Percentiles rank a stretch among this genome's conserved stretches.
These are phyloP conservation scores for Merops nubicus DNA, from an alignment of 2,113 vertebrate species.

Conservation along the genomic window DNA sequence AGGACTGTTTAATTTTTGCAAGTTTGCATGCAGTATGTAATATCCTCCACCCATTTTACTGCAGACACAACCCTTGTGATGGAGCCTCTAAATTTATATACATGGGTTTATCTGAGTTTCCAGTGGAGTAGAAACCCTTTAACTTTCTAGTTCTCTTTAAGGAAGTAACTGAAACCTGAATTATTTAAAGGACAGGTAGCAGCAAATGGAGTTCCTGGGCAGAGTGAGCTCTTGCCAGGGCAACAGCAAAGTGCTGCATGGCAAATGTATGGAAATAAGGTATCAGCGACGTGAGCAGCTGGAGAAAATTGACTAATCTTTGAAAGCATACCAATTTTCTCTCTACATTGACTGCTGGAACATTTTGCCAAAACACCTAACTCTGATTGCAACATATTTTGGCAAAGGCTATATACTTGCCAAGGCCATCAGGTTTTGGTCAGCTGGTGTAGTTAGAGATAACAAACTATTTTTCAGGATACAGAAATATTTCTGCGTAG, in stretches of 20 bases:
- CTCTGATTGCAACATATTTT: neutral
- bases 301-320: neutral
- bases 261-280: neutral
- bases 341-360: neutral
- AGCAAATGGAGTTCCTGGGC: neutral
- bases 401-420: neutral
- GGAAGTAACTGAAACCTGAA: neutral
- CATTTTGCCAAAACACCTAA: neutral
- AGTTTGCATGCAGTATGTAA: neutral
- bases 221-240: neutral
- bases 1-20: neutral
- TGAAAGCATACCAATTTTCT: neutral
- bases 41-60: neutral
- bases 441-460: neutral
- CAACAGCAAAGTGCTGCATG: neutral
- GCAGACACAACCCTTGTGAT: fast-evolving
- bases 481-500: neutral
- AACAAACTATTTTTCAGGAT: neutral
- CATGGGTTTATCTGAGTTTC: neutral
- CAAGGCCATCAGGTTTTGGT: neutral
- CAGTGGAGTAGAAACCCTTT: neutral
- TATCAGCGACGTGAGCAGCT: neutral
- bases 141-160: neutral
- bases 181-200: neutral
- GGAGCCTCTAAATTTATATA: neutral